Evolutionary conservation across 2,888 invertebrate species (phyloP).

Genomic region (Antheraea assamensis): DNA sequence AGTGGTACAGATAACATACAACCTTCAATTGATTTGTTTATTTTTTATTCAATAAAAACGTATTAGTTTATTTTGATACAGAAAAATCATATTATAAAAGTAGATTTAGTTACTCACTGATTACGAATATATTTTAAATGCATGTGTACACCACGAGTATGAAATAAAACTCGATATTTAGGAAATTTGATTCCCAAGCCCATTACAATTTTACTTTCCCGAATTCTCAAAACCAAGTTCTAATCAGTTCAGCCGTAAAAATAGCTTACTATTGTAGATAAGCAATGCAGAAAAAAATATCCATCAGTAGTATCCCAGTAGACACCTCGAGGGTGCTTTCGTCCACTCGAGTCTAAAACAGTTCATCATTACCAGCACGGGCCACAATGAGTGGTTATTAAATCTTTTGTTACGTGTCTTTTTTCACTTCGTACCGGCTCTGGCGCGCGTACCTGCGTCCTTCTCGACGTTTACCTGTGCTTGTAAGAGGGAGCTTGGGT

Average conservation of each 20-base stretch:
- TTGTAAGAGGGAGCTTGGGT: constrained; percentile 54
- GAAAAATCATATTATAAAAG: too few species aligned
- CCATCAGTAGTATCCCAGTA: background rate
- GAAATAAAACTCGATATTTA: background rate
- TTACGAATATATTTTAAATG: too few species aligned
- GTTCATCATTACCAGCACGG: constrained; percentile 39
- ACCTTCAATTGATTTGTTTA: background rate
- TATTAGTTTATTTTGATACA: background rate
- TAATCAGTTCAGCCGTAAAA: background rate
- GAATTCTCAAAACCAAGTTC: background rate
- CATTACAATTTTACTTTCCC: background rate
- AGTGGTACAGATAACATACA: background rate
- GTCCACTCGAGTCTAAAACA: constrained; percentile 23
- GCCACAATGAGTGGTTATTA: constrained; percentile 68
- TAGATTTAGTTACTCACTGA: too few species aligned
- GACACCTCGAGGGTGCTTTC: constrained; percentile 7
- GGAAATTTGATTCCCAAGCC: background rate
- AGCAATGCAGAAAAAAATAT: background rate
- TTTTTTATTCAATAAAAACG: background rate
- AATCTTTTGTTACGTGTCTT: constrained; percentile 71
- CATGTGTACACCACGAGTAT: too few species aligned
- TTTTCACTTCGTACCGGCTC: constrained; percentile 36
- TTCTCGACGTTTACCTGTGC: constrained; percentile 70
- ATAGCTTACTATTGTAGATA: background rate
- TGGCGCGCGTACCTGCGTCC: constrained; percentile 72